These are phyloP conservation scores for Lasioglossum vierecki DNA, from an alignment of 2,888 invertebrate genomes.

Conservation along the genomic window DNA sequence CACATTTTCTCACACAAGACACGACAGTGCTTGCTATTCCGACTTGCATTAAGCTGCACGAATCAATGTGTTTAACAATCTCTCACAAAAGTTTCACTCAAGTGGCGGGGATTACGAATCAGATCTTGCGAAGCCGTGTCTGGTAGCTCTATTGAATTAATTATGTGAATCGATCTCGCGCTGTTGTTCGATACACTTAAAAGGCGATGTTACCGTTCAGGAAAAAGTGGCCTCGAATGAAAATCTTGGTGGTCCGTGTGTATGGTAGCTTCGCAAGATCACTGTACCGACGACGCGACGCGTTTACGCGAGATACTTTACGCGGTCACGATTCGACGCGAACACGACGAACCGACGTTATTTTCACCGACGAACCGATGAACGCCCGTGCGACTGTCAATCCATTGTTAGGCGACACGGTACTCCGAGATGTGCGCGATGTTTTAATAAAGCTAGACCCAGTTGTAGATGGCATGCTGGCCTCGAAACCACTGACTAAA, in stretches of 20 bases:
- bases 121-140: background rate
- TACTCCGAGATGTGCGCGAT: constrained; percentile 52
- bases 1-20: background rate
- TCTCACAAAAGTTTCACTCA: background rate
- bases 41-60: background rate
- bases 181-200: background rate
- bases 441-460: constrained; percentile 63
- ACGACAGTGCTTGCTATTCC: background rate
- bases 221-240: background rate
- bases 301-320: background rate
- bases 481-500: constrained; percentile 73
- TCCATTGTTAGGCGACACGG: constrained; percentile 59
- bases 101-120: background rate
- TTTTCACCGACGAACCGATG: constrained; percentile 35
- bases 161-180: background rate
- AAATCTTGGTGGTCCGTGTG: background rate
- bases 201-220: background rate
- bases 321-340: constrained; percentile 2
- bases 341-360: constrained; percentile 16
- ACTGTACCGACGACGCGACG: background rate
- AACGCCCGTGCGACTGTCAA: background rate
- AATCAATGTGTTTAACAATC: background rate
- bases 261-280: background rate
- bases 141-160: background rate
- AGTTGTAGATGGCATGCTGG: constrained; percentile 65